A percentile compares a stretch with the other conserved stretches of the same genome.
Evolutionary conservation across 2,888 invertebrate genomes (phyloP).

Genomic region (Hemaris fuciformis): DNA sequence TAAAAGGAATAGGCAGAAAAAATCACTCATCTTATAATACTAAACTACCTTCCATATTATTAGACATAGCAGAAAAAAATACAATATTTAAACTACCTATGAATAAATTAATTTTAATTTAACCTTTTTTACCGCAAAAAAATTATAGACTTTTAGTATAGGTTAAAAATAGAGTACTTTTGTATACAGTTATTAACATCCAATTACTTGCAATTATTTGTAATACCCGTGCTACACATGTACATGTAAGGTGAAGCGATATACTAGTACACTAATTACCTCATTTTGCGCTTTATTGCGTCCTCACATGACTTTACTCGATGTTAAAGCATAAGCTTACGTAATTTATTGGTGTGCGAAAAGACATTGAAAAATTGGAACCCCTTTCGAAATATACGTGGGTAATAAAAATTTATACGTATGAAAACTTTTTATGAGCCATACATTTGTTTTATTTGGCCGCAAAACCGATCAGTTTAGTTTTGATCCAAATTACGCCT

Average conservation of each 20-base stretch:
- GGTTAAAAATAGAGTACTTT: too few species aligned
- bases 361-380: background rate
- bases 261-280: background rate
- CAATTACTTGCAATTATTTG: background rate
- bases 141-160: too few species aligned
- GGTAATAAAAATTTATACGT: background rate
- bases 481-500: slow-evolving; percentile 26
- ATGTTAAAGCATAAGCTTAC: background rate
- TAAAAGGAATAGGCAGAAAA: too few species aligned
- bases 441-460: slow-evolving; percentile 25
- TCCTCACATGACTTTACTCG: background rate
- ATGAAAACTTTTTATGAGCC: background rate
- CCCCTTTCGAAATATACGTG: background rate
- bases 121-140: too few species aligned
- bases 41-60: too few species aligned
- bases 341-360: background rate
- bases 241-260: background rate
- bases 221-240: background rate
- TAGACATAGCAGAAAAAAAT: too few species aligned
- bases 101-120: too few species aligned
- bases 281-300: background rate
- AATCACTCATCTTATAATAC: too few species aligned
- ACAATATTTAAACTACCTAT: too few species aligned
- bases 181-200: too few species aligned
- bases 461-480: slow-evolving; percentile 15